Evolutionary conservation across 2,113 vertebrate species (phyloP).

Genomic region (Orientallactaga bullata): DNA sequence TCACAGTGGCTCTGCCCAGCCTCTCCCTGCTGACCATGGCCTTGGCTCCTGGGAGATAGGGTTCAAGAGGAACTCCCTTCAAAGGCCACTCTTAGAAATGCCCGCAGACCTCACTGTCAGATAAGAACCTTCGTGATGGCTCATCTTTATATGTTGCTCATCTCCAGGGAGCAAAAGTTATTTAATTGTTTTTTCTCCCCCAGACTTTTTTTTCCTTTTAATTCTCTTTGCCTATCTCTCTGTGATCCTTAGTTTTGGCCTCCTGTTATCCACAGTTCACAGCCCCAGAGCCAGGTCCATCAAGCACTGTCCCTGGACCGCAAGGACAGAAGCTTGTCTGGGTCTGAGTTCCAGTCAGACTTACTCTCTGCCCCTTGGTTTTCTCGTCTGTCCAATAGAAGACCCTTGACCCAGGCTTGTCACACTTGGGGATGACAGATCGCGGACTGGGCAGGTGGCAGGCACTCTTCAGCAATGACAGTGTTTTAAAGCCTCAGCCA

Average conservation of each 20-base stretch:
- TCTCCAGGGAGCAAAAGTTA: constrained; percentile 71
- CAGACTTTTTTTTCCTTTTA: neutral
- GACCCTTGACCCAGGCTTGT: accelerated
- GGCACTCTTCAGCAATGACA: accelerated
- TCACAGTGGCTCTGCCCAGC: neutral
- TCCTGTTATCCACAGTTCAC: neutral
- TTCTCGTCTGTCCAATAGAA: neutral
- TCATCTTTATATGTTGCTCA: constrained; percentile 66
- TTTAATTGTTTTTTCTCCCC: constrained; percentile 11
- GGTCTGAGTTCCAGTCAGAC: accelerated
- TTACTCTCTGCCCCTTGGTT: neutral
- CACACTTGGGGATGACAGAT: accelerated
- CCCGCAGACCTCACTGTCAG: neutral
- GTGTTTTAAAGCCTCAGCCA: neutral
- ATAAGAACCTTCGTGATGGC: constrained; percentile 66
- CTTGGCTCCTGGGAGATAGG: neutral
- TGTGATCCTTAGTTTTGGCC: neutral
- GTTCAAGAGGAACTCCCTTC: neutral
- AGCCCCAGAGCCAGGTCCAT: accelerated
- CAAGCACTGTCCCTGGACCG: neutral
- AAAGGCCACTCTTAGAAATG: constrained; percentile 25
- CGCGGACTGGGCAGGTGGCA: accelerated
- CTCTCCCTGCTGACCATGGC: neutral
- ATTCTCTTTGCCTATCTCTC: constrained; percentile 30
- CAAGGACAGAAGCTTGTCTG: neutral